Evolutionary conservation across 2,113 vertebrate genomes (phyloP).

Genomic region (Alces alces): DNA sequence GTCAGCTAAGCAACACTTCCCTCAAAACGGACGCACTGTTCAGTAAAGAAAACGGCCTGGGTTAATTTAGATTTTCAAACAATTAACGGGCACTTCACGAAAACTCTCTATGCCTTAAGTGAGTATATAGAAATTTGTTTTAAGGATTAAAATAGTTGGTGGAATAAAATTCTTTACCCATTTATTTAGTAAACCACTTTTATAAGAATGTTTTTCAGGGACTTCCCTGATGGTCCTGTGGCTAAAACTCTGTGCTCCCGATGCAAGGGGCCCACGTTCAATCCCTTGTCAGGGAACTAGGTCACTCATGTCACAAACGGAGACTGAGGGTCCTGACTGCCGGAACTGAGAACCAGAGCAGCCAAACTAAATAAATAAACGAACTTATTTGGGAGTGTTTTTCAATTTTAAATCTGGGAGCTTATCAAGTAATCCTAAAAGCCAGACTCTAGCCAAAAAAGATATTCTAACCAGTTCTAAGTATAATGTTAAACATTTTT

Average conservation of each 20-base stretch:
- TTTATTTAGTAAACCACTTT: slow-evolving; percentile 4
- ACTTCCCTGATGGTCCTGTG: background rate
- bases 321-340: background rate
- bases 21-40: background rate
- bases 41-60: background rate
- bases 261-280: background rate
- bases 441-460: background rate
- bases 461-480: background rate
- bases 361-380: background rate
- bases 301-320: background rate
- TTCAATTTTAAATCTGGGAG: background rate
- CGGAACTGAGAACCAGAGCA: background rate
- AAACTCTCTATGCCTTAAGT: background rate
- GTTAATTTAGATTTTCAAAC: background rate
- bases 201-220: background rate
- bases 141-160: background rate
- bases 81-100: background rate
- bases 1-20: background rate
- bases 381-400: background rate
- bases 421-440: background rate
- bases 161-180: background rate
- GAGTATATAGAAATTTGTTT: background rate
- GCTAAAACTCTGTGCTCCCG: background rate
- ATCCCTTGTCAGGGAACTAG: background rate
- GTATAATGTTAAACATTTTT: background rate